Conservation (phyloP, 2,113 vertebrate genomes). For the Micronisus gabar region DNA sequence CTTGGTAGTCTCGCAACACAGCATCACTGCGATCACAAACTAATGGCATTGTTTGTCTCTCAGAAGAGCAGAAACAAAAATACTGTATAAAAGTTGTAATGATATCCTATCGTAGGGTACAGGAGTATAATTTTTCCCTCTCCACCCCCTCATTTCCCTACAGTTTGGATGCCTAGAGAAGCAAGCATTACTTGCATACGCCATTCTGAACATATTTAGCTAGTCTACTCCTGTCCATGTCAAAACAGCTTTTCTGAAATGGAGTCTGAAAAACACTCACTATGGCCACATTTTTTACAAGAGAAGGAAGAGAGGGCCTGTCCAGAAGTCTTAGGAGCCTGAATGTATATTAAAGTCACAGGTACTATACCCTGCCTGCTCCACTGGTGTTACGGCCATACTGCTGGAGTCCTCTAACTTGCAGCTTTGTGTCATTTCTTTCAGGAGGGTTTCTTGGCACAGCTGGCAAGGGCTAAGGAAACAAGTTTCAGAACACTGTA, state of each 20-base stretch:
- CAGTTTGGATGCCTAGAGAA: not conserved
- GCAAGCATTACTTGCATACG: no score
- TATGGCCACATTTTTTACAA: fast-evolving
- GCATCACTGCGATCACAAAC: no score
- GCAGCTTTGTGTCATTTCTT: fast-evolving
- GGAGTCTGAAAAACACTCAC: not conserved
- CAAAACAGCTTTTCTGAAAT: not conserved
- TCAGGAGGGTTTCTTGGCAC: no score
- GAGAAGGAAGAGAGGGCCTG: not conserved
- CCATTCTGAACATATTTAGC: not conserved
- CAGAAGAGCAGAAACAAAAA: not conserved
- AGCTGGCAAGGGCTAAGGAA: not conserved
- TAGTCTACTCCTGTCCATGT: no score
- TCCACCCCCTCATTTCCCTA: not conserved
- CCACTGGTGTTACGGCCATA: fast-evolving
- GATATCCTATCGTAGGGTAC: not conserved
- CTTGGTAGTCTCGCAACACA: fast-evolving
- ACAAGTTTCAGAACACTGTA: not conserved
- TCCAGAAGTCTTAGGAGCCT: not conserved
- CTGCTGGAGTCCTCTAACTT: not conserved
- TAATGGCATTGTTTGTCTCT: fast-evolving
- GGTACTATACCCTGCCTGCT: fast-evolving
- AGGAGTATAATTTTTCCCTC: not conserved
- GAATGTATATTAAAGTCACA: fast-evolving
- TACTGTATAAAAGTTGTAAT: not conserved